Percentiles rank a stretch among this genome's conserved stretches.
Evolutionary conservation across 1,140 invertebrate genomes (phyloP).

Genomic region (Drosophila orena): DNA sequence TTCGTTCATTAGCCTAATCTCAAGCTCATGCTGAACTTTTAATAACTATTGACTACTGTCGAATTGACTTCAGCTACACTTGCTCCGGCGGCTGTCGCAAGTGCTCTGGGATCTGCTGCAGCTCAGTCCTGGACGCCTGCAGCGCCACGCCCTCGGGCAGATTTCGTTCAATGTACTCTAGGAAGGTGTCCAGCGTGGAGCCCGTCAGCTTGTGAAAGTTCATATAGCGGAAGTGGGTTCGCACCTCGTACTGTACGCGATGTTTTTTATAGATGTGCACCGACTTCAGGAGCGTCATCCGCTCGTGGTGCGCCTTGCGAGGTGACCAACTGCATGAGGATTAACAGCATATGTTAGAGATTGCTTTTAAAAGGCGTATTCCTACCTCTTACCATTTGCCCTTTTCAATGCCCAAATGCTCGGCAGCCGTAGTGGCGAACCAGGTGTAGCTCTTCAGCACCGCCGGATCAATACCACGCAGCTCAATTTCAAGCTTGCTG

Average conservation of each 20-base stretch:
- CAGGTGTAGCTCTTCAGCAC: conserved; percentile 95
- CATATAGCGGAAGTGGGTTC: conserved; percentile 96
- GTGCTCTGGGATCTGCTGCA: conserved; percentile 87
- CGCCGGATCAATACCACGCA: conserved; percentile 93
- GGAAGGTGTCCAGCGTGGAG: conserved; percentile 96
- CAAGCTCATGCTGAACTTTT: conserved; percentile 22
- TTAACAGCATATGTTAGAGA: conserved; percentile 25
- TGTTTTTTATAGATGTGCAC: conserved; percentile 97
- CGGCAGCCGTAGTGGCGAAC: conserved; percentile 92
- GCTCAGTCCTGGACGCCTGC: conserved; percentile 94
- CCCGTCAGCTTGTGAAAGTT: conserved; percentile 94
- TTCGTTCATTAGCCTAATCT: conserved; percentile 32
- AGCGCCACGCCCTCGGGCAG: conserved; percentile 98
- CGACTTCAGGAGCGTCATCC: conserved; percentile 93
- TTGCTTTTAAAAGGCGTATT: not conserved
- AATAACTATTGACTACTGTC: conserved; percentile 27
- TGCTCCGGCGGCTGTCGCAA: conserved; percentile 79
- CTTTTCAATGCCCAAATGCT: conserved; percentile 91
- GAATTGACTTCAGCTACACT: conserved; percentile 37
- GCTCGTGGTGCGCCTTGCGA: conserved; percentile 90
- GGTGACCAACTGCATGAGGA: conserved; percentile 88
- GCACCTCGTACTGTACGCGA: conserved; percentile 97
- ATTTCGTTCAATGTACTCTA: conserved; percentile 99
- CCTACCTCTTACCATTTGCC: conserved; percentile 88
- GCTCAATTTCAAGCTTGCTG: conserved; percentile 93